phyloP scores from a whole-genome alignment of 1,140 invertebrate genomes.

The Drosophila triauraria region DNA sequence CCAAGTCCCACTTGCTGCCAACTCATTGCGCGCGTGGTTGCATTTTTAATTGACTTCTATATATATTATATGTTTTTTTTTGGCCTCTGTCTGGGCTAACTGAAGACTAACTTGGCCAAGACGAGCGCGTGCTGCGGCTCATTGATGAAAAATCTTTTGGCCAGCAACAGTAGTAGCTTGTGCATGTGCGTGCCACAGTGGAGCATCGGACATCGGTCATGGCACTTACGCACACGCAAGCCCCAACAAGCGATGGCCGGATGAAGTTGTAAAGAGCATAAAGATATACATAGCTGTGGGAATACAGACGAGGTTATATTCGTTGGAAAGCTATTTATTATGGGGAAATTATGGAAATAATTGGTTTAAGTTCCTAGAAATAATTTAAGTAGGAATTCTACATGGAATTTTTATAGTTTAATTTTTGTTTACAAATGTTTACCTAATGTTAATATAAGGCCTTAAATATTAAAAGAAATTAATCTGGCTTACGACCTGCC shows the following conservation, averaged over 20 bases:
- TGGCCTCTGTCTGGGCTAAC: constrained; percentile 21
- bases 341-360: neutral
- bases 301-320: constrained; percentile 5
- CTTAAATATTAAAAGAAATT: neutral
- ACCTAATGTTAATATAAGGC: neutral
- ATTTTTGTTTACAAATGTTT: neutral
- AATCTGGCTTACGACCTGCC: constrained; percentile 24
- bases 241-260: constrained; percentile 44
- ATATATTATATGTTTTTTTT: neutral
- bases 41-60: constrained; percentile 74
- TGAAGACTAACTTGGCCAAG: constrained; percentile 33
- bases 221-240: constrained; percentile 54
- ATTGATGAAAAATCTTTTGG: constrained; percentile 74
- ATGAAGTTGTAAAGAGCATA: constrained; percentile 39
- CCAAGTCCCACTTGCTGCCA: constrained; percentile 54
- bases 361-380: no score
- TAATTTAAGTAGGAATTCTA: no score
- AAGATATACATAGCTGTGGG: constrained; percentile 4
- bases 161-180: constrained; percentile 6
- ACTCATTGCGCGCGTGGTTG: constrained; percentile 77
- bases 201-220: constrained; percentile 46
- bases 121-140: constrained; percentile 69
- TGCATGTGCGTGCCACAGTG: constrained; percentile 51
- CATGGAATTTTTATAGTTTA: no score
- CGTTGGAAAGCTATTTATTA: constrained; percentile 6